phyloP scores from a whole-genome alignment of 2,888 invertebrate genomes.

The Amphimallon solstitiale region DNA sequence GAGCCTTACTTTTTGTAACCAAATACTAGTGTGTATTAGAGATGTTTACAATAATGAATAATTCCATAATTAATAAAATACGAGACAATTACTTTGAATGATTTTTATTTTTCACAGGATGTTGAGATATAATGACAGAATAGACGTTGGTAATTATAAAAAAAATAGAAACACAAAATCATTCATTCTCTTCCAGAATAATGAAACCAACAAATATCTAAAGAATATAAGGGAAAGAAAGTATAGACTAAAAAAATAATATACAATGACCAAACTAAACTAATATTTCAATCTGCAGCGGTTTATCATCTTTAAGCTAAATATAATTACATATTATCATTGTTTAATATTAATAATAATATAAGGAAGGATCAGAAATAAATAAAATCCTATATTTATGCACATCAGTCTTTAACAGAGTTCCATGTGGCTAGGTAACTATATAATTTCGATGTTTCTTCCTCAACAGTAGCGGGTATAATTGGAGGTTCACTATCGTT shows the following conservation, averaged over 20 bases:
- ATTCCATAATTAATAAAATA: not conserved
- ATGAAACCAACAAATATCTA: not conserved
- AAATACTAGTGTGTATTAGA: too few species aligned
- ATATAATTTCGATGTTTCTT: constrained; percentile 40
- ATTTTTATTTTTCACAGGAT: constrained; percentile 25
- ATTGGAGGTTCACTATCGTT: constrained; percentile 4
- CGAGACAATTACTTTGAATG: constrained; percentile 1
- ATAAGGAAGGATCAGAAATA: constrained; percentile 36
- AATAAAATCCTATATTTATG: constrained; percentile 39
- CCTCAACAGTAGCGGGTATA: constrained; percentile 18
- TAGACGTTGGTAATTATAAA: not conserved
- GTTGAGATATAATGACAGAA: constrained; percentile 6
- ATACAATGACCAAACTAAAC: constrained; percentile 16
- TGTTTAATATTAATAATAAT: constrained; percentile 8
- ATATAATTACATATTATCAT: constrained; percentile 23
- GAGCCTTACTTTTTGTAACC: too few species aligned
- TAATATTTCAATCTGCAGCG: constrained; percentile 14
- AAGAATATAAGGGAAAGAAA: constrained; percentile 21
- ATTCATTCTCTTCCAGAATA: constrained; percentile 4
- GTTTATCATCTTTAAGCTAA: constrained; percentile 14
- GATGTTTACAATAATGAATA: too few species aligned
- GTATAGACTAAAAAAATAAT: constrained; percentile 18
- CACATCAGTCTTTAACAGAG: constrained; percentile 47
- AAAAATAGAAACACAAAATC: constrained; percentile 9
- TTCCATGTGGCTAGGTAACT: constrained; percentile 40